Conservation (phyloP, 2,113 vertebrate species). For the Oxygymnocypris stewartii region DNA sequence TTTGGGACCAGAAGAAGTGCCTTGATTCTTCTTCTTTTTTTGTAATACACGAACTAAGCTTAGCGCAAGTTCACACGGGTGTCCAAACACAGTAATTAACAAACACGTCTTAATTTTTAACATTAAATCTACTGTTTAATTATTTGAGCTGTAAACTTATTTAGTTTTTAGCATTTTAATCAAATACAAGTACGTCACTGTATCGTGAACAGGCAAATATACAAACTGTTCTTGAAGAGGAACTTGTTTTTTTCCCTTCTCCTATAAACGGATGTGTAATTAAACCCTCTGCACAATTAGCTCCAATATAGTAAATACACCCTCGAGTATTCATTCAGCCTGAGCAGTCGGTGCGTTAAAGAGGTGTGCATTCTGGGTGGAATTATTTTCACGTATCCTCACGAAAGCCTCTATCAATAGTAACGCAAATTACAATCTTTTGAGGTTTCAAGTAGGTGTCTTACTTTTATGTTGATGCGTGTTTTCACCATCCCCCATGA, state of each 20-base stretch:
- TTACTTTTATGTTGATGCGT: conserved; percentile 25
- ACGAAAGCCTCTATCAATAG: conserved; percentile 19
- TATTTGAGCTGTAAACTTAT: neutral
- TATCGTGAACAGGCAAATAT: neutral
- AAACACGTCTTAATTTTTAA: neutral
- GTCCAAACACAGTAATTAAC: neutral
- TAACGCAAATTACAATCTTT: conserved; percentile 22
- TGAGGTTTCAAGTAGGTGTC: conserved; percentile 7
- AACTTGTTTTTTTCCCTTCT: neutral
- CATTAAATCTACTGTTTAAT: neutral
- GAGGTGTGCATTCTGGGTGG: conserved; percentile 1
- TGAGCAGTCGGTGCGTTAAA: neutral
- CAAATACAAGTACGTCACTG: neutral
- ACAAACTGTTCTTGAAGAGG: neutral
- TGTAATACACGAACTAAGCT: too few species aligned
- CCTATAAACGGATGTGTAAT: conserved; percentile 23
- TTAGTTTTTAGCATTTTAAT: neutral
- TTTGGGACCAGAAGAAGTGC: too few species aligned
- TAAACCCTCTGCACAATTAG: conserved; percentile 18
- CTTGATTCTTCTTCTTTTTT: too few species aligned
- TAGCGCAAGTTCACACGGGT: too few species aligned
- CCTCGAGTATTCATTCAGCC: neutral
- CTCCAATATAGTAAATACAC: conserved; percentile 24
- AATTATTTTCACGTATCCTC: neutral
- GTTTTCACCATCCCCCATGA: conserved; percentile 27